Conservation (phyloP, 2,797 vertebrate genomes). For the Lemur catta region DNA sequence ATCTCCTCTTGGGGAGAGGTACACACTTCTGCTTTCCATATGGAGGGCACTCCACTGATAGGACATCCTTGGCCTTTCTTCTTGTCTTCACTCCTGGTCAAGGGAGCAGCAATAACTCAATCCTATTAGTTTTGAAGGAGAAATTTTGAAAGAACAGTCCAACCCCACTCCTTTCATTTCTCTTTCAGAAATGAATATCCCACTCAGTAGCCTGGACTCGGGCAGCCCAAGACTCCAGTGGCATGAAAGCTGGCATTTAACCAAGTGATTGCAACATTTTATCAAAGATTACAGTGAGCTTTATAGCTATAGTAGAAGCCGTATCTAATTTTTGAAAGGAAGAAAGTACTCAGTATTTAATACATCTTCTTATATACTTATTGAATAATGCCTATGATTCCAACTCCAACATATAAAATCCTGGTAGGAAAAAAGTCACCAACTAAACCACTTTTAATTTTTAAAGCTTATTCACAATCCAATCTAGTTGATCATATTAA, state of each 20-base stretch:
- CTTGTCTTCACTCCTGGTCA: not conserved
- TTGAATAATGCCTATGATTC: not conserved
- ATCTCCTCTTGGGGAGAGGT: not conserved
- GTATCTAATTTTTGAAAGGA: not conserved
- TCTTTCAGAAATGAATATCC: not conserved
- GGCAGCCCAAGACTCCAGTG: not conserved
- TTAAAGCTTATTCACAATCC: not conserved
- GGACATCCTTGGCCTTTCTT: not conserved
- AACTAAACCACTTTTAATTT: not conserved
- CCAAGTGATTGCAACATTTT: not conserved
- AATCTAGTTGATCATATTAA: not conserved
- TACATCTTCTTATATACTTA: not conserved
- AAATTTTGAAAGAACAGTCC: not conserved
- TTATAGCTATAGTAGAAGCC: not conserved
- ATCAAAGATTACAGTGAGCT: not conserved
- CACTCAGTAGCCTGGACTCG: not conserved
- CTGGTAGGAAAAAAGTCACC: not conserved
- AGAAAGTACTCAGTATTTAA: not conserved
- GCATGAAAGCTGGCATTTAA: not conserved
- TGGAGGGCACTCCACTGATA: rapidly evolving
- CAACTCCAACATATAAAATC: conserved; percentile 24
- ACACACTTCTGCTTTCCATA: not conserved
- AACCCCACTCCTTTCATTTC: not conserved
- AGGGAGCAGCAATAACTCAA: not conserved
- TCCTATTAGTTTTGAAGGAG: not conserved